These are phyloP conservation scores for Lepidostoma basale DNA, from an alignment of 1,140 invertebrate species.

Conservation along the genomic window DNA sequence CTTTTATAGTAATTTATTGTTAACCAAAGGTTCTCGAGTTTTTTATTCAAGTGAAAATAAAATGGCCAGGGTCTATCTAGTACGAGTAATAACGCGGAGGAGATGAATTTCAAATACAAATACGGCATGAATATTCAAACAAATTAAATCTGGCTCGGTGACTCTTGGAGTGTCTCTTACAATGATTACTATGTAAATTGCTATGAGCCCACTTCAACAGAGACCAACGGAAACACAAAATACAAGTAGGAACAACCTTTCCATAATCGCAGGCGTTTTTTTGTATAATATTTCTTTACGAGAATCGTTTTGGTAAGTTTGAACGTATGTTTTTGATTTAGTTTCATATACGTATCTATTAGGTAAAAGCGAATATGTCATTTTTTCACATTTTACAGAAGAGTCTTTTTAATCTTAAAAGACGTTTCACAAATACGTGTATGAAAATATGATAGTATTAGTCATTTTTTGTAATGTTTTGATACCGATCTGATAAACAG, in stretches of 20 bases:
- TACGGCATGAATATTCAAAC: conserved; percentile 43
- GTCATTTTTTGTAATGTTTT: no score
- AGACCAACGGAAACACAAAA: not conserved
- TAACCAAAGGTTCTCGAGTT: not conserved
- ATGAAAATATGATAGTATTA: no score
- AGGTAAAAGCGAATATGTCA: no score
- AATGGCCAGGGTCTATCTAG: not conserved
- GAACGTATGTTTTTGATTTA: no score
- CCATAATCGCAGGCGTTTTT: not conserved
- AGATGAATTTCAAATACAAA: conserved; percentile 39
- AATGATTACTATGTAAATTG: conserved; percentile 32
- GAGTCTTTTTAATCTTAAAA: no score
- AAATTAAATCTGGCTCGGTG: conserved; percentile 42
- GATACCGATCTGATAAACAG: no score
- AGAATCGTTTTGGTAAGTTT: not conserved
- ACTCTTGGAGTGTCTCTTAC: conserved; percentile 40
- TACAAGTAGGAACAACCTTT: not conserved
- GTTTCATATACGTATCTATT: no score
- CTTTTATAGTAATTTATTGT: not conserved
- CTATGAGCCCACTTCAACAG: conserved; percentile 26
- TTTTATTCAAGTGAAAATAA: not conserved
- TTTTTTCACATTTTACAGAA: no score
- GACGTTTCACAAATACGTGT: no score
- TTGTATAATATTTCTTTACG: not conserved
- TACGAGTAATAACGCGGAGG: conserved; percentile 10